Evolutionary conservation across 2,113 vertebrate species (phyloP), one percentile per base, ranked within the genome.

Genomic region (Brachionichthys hirsutus): DNA sequence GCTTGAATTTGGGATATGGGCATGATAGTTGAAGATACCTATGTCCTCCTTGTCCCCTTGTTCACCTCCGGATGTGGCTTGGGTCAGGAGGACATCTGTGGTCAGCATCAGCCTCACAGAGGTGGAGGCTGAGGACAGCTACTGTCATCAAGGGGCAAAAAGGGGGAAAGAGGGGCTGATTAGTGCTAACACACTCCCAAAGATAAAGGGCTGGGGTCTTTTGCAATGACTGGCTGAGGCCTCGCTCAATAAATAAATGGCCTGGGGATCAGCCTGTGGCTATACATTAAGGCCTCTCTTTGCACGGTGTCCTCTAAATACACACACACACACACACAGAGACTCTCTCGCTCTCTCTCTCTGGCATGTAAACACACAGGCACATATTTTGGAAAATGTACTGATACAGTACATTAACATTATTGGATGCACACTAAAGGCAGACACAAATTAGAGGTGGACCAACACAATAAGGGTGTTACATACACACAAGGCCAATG

Each of bases 121-220:
- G 70, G 60, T 71, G 92, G 91, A 77, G 91, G 85, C 82, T 87
- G 92, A 88, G 86, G 93, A 94, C 94, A 95, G 94, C 90, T 93
- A 93, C 91, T 94, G 93, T 95, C 90, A 92, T 83, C 93, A 59
- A 62, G 89, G 80, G 88, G 82, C 94, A 95, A 97, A 96, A 89
- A 93, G 81, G 88, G 73, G 88, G 87, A 89, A 84, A 87, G 67
- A 82, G 53, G 70, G 77, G 60, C 87, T 86, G 87, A 83, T 89
- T 88, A 77, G 86, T 84, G 81, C 75, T 89, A 92, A 90, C 90
- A 62, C 78, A 82, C 75, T 53, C 77, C 77, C 63, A 74, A 88
- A 94, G 93, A 95, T 94, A 94, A 95, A 91, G 82, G 82, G 79
- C 83, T 81, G 73, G 18, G 54, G 83, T 82, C 84, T 83, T 57